These are phyloP conservation scores for Adela reaumurella DNA, from an alignment of 2,888 invertebrate species.

Conservation along the genomic window DNA sequence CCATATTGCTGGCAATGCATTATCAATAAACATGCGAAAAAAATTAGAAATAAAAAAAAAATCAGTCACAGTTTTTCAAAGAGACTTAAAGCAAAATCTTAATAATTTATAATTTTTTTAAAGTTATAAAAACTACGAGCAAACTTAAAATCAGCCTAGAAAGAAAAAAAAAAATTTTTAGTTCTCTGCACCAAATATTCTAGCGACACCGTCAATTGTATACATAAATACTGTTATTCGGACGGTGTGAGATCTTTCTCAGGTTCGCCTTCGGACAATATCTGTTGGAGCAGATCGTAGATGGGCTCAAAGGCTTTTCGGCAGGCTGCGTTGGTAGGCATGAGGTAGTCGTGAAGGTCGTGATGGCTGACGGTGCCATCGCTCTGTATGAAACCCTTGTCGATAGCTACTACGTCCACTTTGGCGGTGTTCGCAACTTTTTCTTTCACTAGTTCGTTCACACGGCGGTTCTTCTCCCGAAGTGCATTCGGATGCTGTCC, in stretches of 20 bases:
- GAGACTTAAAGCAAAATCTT: too few species aligned
- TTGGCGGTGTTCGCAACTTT: slow-evolving; percentile 62
- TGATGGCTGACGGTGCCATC: slow-evolving; percentile 82
- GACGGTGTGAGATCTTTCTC: slow-evolving; percentile 73
- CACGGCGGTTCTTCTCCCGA: slow-evolving; percentile 70
- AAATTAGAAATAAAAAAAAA: too few species aligned
- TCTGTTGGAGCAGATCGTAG: slow-evolving; percentile 73
- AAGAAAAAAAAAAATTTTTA: too few species aligned
- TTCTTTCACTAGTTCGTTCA: slow-evolving; percentile 70
- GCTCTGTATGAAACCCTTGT: slow-evolving; percentile 72
- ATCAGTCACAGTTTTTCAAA: too few species aligned
- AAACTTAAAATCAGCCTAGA: too few species aligned
- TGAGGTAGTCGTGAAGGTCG: slow-evolving; percentile 90
- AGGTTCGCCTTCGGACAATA: slow-evolving; percentile 70
- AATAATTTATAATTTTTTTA: too few species aligned
- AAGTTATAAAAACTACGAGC: too few species aligned
- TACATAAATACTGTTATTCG: slow-evolving; percentile 41
- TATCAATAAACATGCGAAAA: too few species aligned
- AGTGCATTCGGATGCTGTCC: slow-evolving; percentile 82
- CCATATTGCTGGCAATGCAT: too few species aligned
- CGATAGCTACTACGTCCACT: slow-evolving; percentile 75
- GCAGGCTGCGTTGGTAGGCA: slow-evolving; percentile 82
- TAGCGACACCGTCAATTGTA: too few species aligned
- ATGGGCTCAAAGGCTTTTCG: slow-evolving; percentile 84
- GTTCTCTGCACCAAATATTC: too few species aligned